Evolutionary conservation across 1,140 invertebrate genomes (phyloP).

Genomic region (Listronotus oregonensis): DNA sequence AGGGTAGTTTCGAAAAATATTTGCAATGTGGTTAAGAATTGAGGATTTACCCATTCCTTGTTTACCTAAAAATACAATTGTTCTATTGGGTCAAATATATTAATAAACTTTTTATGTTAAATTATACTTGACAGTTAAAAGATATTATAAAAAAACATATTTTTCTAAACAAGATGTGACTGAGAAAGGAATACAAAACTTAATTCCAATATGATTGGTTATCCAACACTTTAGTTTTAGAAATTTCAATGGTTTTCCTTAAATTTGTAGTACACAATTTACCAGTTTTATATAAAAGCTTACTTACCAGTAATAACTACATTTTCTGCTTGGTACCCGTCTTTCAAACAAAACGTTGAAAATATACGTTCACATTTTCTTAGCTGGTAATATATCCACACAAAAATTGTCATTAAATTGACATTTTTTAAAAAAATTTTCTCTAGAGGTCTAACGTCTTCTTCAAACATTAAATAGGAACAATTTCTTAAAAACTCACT

Average conservation of each 20-base stretch:
- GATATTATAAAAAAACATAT: too few species aligned
- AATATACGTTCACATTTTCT: slow-evolving; percentile 8
- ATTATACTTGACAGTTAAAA: too few species aligned
- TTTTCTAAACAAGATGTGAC: too few species aligned
- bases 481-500: slow-evolving; percentile 61
- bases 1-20: slow-evolving; percentile 59
- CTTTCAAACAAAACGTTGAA: background rate
- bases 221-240: too few species aligned
- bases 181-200: too few species aligned
- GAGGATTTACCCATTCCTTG: slow-evolving; percentile 77
- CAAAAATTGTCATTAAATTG: slow-evolving; percentile 4
- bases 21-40: slow-evolving; percentile 66
- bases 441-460: slow-evolving; percentile 12
- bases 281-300: too few species aligned
- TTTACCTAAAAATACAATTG: slow-evolving; percentile 59
- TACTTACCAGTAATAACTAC: slow-evolving; percentile 21
- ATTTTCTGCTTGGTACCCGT: slow-evolving; percentile 13
- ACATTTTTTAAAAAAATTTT: background rate
- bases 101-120: background rate
- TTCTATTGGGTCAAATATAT: too few species aligned
- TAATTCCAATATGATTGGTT: too few species aligned
- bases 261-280: too few species aligned
- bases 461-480: slow-evolving; percentile 43
- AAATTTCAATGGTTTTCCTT: too few species aligned
- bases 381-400: background rate